These are phyloP conservation scores for Petrocephalus sullivani DNA, from an alignment of 2,797 vertebrate species.

Conservation along the genomic window DNA sequence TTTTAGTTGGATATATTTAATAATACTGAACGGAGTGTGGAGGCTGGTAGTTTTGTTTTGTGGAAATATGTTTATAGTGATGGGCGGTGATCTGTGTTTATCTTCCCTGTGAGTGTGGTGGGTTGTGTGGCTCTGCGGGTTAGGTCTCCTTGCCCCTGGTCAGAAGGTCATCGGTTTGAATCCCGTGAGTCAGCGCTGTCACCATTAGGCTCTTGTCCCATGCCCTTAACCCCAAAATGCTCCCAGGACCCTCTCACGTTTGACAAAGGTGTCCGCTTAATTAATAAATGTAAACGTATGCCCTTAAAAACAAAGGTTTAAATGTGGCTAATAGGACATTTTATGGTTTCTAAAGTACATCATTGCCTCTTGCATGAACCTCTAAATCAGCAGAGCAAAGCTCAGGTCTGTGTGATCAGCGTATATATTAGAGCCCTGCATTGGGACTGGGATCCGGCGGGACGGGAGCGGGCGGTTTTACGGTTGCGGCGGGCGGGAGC, in stretches of 20 bases:
- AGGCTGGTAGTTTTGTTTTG: neutral
- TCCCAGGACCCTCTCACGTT: neutral
- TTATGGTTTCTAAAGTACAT: too few species aligned
- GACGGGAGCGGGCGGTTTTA: too few species aligned
- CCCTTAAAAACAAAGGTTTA: neutral
- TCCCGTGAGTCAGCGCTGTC: too few species aligned
- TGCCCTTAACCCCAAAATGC: too few species aligned
- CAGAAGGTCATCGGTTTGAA: neutral
- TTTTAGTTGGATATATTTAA: neutral
- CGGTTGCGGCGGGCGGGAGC: too few species aligned
- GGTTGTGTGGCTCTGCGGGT: too few species aligned
- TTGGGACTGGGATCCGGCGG: too few species aligned
- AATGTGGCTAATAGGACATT: neutral
- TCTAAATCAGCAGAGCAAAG: neutral
- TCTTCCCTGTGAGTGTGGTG: too few species aligned
- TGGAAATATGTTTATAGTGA: neutral
- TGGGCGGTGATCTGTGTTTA: too few species aligned
- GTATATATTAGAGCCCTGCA: neutral
- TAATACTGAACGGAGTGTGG: neutral
- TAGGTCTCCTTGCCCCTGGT: neutral
- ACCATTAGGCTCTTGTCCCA: too few species aligned
- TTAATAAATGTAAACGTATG: too few species aligned
- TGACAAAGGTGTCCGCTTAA: neutral
- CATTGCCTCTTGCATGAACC: neutral
- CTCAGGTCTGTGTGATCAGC: neutral